A percentile compares a stretch with the other conserved stretches of the same genome.
phyloP scores from a whole-genome alignment of 2,113 vertebrate genomes.

The Hemiscyllium ocellatum region DNA sequence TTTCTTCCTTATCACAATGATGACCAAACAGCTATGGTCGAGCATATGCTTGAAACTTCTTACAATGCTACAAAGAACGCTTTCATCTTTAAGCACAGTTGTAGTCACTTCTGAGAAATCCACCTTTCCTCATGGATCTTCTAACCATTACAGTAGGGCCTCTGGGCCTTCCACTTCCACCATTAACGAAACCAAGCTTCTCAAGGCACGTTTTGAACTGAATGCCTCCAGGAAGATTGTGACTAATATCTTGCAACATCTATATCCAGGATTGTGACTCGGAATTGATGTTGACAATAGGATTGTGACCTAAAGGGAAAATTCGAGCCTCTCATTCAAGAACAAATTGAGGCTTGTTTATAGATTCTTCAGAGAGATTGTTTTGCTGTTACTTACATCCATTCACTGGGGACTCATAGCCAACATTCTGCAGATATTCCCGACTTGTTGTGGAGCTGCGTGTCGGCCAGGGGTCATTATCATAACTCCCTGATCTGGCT shows the following conservation, averaged over 20 bases:
- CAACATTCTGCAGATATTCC: constrained; percentile 78
- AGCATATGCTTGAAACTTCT: not conserved
- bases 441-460: constrained; percentile 90
- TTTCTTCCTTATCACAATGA: not conserved
- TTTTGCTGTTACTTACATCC: constrained; percentile 75
- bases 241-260: too few species aligned
- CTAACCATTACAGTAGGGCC: not conserved
- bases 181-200: too few species aligned
- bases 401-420: constrained; percentile 84
- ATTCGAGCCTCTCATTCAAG: not conserved
- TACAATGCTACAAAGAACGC: too few species aligned
- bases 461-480: constrained; percentile 90
- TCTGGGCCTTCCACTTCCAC: too few species aligned
- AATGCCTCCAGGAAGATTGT: too few species aligned
- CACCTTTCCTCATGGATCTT: not conserved
- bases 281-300: not conserved
- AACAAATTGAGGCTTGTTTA: not conserved
- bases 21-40: not conserved
- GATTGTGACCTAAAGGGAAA: not conserved
- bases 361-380: too few species aligned
- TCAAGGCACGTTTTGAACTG: too few species aligned
- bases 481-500: constrained; percentile 87
- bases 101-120: not conserved
- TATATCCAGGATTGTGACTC: not conserved
- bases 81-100: not conserved